phyloP scores from a whole-genome alignment of 2,888 invertebrate genomes.

The Drosophila buzzatii region DNA sequence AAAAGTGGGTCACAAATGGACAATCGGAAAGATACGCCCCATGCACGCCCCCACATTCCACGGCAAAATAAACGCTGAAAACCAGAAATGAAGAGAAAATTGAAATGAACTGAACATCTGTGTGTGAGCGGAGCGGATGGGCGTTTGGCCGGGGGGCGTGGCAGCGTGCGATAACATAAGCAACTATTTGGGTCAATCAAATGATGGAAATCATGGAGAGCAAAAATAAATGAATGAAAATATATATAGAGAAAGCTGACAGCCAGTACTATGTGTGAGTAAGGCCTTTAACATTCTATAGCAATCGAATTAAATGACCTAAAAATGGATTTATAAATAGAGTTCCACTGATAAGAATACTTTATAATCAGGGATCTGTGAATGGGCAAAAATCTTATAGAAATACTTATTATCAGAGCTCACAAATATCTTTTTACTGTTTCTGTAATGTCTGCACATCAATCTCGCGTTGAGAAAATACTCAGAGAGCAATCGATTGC shows the following conservation, averaged over 20 bases:
- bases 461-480: too few species aligned
- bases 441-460: too few species aligned
- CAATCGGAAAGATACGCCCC: constrained; percentile 39
- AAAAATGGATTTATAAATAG: too few species aligned
- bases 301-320: background rate
- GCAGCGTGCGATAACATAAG: background rate
- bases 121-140: background rate
- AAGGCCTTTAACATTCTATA: background rate
- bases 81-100: constrained; percentile 8
- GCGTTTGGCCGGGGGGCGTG: background rate
- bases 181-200: constrained; percentile 19
- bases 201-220: background rate
- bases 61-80: background rate
- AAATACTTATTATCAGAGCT: too few species aligned
- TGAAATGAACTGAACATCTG: constrained; percentile 9
- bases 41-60: background rate
- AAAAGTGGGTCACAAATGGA: constrained; percentile 63
- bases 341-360: too few species aligned
- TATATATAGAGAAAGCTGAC: background rate
- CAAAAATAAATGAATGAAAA: background rate
- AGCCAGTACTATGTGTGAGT: background rate
- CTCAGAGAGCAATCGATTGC: too few species aligned
- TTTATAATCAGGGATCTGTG: too few species aligned
- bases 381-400: too few species aligned
- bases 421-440: too few species aligned